A percentile compares a stretch with the other conserved stretches of the same genome.
Evolutionary conservation across 23 tunicate genomes (phyloP).

Genomic region (Halocynthia roretzi): DNA sequence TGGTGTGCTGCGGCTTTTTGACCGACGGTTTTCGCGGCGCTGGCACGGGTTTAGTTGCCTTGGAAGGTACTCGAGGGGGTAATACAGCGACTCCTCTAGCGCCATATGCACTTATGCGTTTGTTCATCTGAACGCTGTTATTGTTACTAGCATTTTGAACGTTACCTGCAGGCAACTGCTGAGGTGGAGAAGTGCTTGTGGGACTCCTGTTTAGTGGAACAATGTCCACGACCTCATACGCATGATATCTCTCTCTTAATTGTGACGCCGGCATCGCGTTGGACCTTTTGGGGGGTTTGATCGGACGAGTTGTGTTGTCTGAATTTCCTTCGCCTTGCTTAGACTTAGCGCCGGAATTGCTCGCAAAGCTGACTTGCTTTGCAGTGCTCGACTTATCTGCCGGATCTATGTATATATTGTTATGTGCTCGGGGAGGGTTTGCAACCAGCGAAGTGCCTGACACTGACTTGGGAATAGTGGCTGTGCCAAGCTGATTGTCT

Average conservation of each 20-base stretch:
- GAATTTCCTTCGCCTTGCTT: conserved; percentile 1
- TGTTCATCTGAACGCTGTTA: conserved; percentile 2
- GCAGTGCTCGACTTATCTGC: neutral
- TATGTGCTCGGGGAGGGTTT: neutral
- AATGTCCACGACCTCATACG: conserved; percentile 72
- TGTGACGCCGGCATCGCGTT: conserved; percentile 23
- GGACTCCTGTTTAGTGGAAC: conserved; percentile 28
- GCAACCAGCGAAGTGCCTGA: conserved; percentile 1
- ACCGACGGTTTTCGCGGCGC: conserved; percentile 49
- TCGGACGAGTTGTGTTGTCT: neutral
- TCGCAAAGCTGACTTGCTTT: conserved; percentile 2
- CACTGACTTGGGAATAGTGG: conserved; percentile 15
- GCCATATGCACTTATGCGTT: neutral
- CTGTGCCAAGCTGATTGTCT: conserved; percentile 7
- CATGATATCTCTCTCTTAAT: conserved; percentile 48
- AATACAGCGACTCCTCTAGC: neutral
- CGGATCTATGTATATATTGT: neutral
- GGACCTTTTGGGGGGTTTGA: neutral
- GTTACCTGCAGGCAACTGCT: conserved; percentile 26
- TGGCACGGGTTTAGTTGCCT: conserved; percentile 35
- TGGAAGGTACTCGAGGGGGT: conserved; percentile 14
- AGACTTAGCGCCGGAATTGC: conserved; percentile 5
- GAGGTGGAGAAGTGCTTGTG: conserved; percentile 19
- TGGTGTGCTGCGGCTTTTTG: conserved; percentile 12
- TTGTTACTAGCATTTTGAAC: conserved; percentile 19